Evolutionary conservation across 1,140 invertebrate species (phyloP).

Genomic region (Pseudomyrmex pallidus): DNA sequence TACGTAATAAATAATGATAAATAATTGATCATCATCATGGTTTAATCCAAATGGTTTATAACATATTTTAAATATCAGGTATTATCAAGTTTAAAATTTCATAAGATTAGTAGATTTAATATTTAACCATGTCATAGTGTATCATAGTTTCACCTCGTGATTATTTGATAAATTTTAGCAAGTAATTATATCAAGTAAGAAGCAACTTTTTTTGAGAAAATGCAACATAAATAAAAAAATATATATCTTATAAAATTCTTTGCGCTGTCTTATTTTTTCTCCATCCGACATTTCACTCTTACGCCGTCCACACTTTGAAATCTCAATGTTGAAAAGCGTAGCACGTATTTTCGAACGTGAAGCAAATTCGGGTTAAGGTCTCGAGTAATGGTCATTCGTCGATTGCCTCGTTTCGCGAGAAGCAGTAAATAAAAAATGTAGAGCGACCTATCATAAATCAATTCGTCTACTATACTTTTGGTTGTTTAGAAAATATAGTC

Average conservation of each 20-base stretch:
- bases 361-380: conserved; percentile 77
- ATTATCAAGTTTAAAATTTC: not conserved
- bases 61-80: not conserved
- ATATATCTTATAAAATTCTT: not conserved
- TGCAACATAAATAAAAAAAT: too few species aligned
- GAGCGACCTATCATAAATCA: not conserved
- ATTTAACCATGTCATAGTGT: too few species aligned
- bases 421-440: conserved; percentile 59
- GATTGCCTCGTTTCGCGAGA: conserved; percentile 28
- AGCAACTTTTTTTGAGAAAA: not conserved
- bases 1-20: conserved; percentile 19
- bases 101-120: not conserved
- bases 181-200: conserved; percentile 9
- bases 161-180: not conserved
- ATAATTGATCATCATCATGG: conserved; percentile 11
- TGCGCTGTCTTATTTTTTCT: not conserved
- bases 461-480: not conserved
- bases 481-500: too few species aligned
- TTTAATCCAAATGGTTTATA: conserved; percentile 26
- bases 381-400: conserved; percentile 54
- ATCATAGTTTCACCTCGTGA: not conserved
- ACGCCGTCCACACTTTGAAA: not conserved
- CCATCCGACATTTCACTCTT: conserved; percentile 10
- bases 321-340: conserved; percentile 52
- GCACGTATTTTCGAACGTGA: conserved; percentile 66